Percentiles rank a stretch among this genome's conserved stretches.
Conservation (phyloP, 2,113 vertebrate genomes). For the Megaleporinus macrocephalus region DNA sequence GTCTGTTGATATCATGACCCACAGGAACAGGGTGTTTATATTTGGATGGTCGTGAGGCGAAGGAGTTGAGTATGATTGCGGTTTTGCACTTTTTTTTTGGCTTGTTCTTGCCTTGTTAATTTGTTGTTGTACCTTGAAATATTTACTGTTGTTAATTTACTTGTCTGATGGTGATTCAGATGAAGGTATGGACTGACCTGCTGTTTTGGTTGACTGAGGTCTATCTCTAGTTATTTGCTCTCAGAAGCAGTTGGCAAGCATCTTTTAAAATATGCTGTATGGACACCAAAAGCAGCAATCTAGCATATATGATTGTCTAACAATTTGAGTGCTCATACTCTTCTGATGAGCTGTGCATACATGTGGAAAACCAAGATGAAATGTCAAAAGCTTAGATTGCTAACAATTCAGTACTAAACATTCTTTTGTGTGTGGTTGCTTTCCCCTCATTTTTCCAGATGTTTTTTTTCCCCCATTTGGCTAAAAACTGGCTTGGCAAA, state of each 20-base stretch:
- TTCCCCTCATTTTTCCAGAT: neutral
- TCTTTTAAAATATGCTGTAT: neutral
- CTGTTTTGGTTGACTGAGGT: neutral
- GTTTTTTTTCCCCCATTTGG: neutral
- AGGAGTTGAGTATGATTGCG: slow-evolving; percentile 29
- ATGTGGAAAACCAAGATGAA: no score
- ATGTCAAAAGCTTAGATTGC: neutral
- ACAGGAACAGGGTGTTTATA: slow-evolving; percentile 35
- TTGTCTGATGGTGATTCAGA: slow-evolving; percentile 15
- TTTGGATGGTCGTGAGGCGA: neutral
- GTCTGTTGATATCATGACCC: slow-evolving; percentile 41
- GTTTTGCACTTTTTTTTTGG: slow-evolving; percentile 44
- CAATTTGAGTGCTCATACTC: neutral
- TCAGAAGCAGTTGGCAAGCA: neutral
- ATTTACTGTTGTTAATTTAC: slow-evolving; percentile 64
- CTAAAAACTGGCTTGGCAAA: neutral
- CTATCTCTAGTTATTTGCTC: neutral
- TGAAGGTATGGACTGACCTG: neutral
- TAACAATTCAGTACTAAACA: neutral
- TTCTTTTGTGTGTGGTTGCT: neutral
- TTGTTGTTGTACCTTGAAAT: slow-evolving; percentile 48
- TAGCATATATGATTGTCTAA: neutral
- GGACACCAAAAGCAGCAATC: neutral
- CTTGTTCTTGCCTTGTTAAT: slow-evolving; percentile 18
- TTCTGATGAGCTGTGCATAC: neutral